A percentile compares a stretch with the other conserved stretches of the same genome.
Conservation (phyloP, 1,140 invertebrate species). For the Zaprionus taronus region DNA sequence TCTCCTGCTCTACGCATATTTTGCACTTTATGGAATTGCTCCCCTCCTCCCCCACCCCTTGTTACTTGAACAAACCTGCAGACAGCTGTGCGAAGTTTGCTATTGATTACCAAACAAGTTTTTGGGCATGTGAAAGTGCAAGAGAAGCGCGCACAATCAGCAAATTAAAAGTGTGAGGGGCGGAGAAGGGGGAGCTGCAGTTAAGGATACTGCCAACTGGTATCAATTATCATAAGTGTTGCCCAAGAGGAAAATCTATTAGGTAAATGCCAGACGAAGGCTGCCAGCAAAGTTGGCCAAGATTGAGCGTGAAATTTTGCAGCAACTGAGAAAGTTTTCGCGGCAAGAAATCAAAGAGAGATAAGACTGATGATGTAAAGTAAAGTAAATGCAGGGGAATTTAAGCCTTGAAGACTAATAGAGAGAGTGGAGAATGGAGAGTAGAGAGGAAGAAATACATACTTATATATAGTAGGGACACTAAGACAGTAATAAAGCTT, state of each 20-base stretch:
- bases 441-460: too few relatives aligned
- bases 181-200: too few relatives aligned
- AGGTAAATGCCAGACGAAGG: background rate
- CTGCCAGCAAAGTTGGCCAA: background rate
- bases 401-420: too few relatives aligned
- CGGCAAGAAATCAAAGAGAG: background rate
- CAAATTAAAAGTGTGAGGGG: conserved; percentile 14
- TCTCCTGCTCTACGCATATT: conserved; percentile 17
- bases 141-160: conserved; percentile 5
- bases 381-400: too few relatives aligned
- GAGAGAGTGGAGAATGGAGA: too few relatives aligned
- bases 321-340: background rate
- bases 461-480: too few relatives aligned
- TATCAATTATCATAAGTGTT: conserved; percentile 24
- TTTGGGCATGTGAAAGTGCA: background rate
- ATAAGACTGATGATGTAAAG: background rate
- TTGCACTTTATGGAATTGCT: conserved; percentile 53
- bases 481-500: too few relatives aligned
- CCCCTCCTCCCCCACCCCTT: background rate
- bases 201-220: background rate
- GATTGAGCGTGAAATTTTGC: background rate
- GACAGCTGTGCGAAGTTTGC: conserved; percentile 33
- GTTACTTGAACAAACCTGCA: background rate
- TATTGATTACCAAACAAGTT: conserved; percentile 46
- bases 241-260: background rate